A percentile compares a stretch with the other conserved stretches of the same genome.
These are phyloP conservation scores for Phataginus tricuspis DNA, from an alignment of 2,797 vertebrate genomes.

Conservation along the genomic window DNA sequence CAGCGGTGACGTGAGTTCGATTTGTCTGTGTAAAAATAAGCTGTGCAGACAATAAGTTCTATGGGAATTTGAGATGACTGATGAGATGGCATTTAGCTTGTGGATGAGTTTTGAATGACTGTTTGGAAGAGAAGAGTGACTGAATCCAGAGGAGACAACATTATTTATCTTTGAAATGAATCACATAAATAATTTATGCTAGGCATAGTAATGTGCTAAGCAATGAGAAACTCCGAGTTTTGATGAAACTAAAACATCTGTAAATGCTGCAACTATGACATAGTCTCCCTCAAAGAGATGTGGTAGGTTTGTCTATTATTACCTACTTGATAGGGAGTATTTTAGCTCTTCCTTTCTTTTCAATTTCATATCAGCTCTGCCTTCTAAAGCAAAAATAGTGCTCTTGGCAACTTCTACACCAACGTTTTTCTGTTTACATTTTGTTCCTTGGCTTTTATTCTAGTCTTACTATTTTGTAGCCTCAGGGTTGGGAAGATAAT, in stretches of 20 bases:
- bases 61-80: neutral
- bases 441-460: neutral
- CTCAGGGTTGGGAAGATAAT: neutral
- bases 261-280: slow-evolving; percentile 12
- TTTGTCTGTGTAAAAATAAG: neutral
- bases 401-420: neutral
- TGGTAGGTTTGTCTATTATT: neutral
- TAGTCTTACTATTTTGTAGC: neutral
- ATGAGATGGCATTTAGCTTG: neutral
- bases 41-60: neutral
- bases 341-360: neutral
- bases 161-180: slow-evolving; percentile 25
- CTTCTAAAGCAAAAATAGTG: neutral
- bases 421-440: neutral
- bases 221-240: neutral
- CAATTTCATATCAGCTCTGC: neutral
- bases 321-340: neutral
- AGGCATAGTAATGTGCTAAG: neutral
- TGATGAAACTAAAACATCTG: slow-evolving; percentile 40
- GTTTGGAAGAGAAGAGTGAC: slow-evolving; percentile 16
- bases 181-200: slow-evolving; percentile 40
- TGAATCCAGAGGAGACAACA: neutral
- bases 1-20: neutral
- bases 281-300: neutral
- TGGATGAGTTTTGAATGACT: slow-evolving; percentile 20